Base-by-base conservation (phyloP, 1,140 invertebrate genomes). In the Steinernema feltiae region DNA sequence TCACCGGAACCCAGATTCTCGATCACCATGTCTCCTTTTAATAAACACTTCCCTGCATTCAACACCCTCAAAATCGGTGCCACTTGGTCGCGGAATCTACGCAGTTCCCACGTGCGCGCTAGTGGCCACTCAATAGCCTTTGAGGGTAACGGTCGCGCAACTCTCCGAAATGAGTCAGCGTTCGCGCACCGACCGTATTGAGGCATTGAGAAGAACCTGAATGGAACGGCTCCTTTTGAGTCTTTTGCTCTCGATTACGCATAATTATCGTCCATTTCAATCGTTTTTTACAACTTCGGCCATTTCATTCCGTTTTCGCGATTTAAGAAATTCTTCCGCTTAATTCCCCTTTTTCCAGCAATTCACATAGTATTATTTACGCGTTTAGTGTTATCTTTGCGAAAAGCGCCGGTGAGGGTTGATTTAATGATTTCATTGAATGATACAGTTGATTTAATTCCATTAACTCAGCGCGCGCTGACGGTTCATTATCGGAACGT, bases 211-310 rank as follows among this genome's bases (percentile, higher is more conserved):
- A n/a, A 27, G 12, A 41, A 27, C 53, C 53, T 63, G 3, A 63
- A 63, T 63, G 53, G 53, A 63, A 63, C 53, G 53, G 53, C 35
- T 41, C 7, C 53, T 21, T 46, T 63, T 63, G 53, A 63, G 53
- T 17, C 12, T 17, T 27, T 63, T 63, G 53, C 53, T 63, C 53
- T 63, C 53, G 53, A 63, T 63, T 63, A 63, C 53, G 53, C 53
- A 63, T 63, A 63, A 63, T 63, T 27, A 63, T 21, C 53, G 53
- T 63, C 24, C 24, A 21, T n/a, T 27, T 63, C 53, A 21, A 63
- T 21, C 53, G 53, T 63, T 63, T 63, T 63, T 63, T 63, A 63
- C 53, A 63, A 63, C 53, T 63, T n/a, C 7, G 41, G 41, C n/a
- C 7, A 46, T 46, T n/a, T n/a, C 41, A n/a, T 46, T n/a, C 41